Evolutionary conservation across 2,888 invertebrate genomes (phyloP).

Genomic region (Nesidiocoris tenuis): DNA sequence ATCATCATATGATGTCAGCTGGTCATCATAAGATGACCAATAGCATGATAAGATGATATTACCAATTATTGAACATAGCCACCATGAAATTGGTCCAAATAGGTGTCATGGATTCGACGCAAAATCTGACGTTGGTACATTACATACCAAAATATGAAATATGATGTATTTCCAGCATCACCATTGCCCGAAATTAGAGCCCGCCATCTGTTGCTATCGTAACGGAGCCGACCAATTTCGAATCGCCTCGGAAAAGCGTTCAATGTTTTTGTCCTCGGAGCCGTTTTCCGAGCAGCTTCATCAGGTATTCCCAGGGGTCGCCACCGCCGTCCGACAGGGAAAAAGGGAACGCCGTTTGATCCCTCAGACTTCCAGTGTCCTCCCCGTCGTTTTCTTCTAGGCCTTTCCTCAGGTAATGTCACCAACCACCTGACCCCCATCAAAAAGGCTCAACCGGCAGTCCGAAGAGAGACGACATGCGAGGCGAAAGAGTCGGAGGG

Average conservation of each 20-base stretch:
- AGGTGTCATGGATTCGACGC: too few species aligned
- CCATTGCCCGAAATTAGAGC: too few species aligned
- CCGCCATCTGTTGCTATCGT: not conserved
- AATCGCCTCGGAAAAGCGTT: not conserved
- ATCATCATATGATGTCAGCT: too few species aligned
- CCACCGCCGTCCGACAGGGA: not conserved
- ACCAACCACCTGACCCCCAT: constrained; percentile 37
- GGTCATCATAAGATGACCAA: too few species aligned
- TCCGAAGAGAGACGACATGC: not conserved
- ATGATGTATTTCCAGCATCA: too few species aligned
- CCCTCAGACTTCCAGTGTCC: constrained; percentile 14
- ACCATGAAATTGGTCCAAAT: too few species aligned
- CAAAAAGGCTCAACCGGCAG: constrained; percentile 11
- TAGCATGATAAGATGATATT: too few species aligned
- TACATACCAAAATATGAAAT: too few species aligned
- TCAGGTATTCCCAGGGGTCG: constrained; percentile 29
- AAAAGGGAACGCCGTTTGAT: constrained; percentile 23
- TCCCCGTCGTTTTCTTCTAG: not conserved
- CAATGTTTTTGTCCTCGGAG: not conserved
- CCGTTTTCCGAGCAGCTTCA: constrained; percentile 17
- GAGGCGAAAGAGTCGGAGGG: not conserved
- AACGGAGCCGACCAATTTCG: not conserved
- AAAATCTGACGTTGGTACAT: too few species aligned
- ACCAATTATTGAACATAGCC: too few species aligned
- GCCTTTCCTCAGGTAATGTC: constrained; percentile 3